Evolutionary conservation across 2,888 invertebrate species (phyloP), one percentile per base, ranked within the genome.

Genomic region (Andrena bucephala): DNA sequence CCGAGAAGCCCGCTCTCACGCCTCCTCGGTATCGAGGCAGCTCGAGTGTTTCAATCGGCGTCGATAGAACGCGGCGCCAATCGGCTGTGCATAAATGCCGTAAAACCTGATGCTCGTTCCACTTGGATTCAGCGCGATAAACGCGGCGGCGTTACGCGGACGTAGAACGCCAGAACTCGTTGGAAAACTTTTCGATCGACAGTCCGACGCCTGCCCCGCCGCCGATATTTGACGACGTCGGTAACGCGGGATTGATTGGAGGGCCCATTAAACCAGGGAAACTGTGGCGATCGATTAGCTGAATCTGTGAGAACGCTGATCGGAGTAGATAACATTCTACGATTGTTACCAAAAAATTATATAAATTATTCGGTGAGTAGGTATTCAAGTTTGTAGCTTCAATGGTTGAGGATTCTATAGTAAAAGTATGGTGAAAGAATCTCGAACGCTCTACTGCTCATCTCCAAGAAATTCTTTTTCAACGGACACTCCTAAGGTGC

Each of bases 1-100:
- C 85, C 89, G 83, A 87, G 88, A 89, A 86, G 77, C 65, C 71
- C 27, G 50, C 80, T 81, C 85, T 85, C 85, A 80, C 84, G 83
- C 78, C 85, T 85, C 75, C 69, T 83, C 69, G 60, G 73, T 84
- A 78, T 86, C 85, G 73, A 57, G 69, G n/a, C 76, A 63, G 80
- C 72, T 70, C 82, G 81, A 85, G 81, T 80, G 77, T 86, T 87
- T 87, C 81, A 85, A 87, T 87, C 87, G 83, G 67, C 76, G 71
- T 67, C 81, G 85, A 87, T 87, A 79, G 85, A 74, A 76, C 75
- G 80, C 82, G 78, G 79, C 82, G 84, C 74, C 83, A 82, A 87
- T 84, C 80, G 84, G 57, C 60, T 71, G 52, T 65, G 71, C 60
- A 72, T 71, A 76, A 82, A 80, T 71, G 54, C 68, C 59, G 81